phyloP scores from a whole-genome alignment of 53 echinoderm and acorn worm species.

The Paelopatides confundens region DNA sequence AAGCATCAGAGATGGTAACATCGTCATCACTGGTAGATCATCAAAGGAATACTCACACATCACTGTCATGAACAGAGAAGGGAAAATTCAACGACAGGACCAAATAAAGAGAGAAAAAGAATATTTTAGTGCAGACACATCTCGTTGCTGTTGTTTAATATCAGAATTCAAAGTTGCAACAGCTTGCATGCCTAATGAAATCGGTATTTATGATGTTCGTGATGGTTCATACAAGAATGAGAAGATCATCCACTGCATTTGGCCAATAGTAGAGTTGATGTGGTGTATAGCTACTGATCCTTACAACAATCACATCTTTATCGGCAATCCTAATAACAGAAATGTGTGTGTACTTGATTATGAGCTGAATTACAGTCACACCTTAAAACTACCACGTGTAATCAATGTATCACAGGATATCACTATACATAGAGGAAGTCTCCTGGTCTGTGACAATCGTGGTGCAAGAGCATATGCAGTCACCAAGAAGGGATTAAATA shows the following conservation, averaged over 20 bases:
- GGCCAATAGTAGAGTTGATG: no score
- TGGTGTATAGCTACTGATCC: background rate
- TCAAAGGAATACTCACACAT: background rate
- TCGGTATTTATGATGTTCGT: background rate
- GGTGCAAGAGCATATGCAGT: background rate
- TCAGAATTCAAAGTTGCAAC: background rate
- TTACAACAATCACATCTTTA: background rate
- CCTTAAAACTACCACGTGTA: background rate
- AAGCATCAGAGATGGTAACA: background rate
- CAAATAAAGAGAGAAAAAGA: background rate
- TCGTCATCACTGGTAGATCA: background rate
- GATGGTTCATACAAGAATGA: background rate
- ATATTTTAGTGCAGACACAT: no score
- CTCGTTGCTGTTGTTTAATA: background rate
- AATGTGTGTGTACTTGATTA: background rate
- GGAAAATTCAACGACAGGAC: background rate
- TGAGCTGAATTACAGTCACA: conserved; percentile 6
- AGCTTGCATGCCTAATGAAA: background rate
- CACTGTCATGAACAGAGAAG: background rate
- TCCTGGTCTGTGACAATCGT: background rate
- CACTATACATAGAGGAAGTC: background rate
- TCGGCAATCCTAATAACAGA: background rate
- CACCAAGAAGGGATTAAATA: background rate
- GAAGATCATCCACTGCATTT: no score
- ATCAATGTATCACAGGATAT: background rate